Conservation (phyloP, 2,888 invertebrate genomes). For the Lysandra bellargus region DNA sequence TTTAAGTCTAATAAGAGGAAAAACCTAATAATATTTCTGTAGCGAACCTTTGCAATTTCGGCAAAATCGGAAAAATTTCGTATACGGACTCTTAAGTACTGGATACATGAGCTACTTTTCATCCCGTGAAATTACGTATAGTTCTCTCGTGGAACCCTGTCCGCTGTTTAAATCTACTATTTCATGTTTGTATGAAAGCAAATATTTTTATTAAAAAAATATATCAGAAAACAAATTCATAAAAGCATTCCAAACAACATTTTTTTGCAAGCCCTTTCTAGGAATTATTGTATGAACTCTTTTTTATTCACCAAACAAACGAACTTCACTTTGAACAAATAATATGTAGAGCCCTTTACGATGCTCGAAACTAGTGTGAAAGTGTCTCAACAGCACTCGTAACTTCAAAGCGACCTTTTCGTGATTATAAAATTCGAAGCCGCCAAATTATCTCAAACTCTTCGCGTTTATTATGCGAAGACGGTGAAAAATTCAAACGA, state of each 20-base stretch:
- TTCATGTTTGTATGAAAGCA: too few species aligned
- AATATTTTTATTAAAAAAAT: too few species aligned
- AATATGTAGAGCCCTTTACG: constrained; percentile 7
- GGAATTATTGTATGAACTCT: background rate
- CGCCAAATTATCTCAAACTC: constrained; percentile 72
- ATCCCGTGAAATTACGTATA: too few species aligned
- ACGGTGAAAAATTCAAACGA: constrained; percentile 65
- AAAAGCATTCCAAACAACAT: background rate
- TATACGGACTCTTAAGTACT: too few species aligned
- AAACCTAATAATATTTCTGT: too few species aligned
- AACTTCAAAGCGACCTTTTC: constrained; percentile 64
- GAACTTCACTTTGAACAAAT: constrained; percentile 12
- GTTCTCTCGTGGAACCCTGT: too few species aligned
- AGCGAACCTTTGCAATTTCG: too few species aligned
- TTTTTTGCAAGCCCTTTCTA: background rate
- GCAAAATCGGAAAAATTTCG: too few species aligned
- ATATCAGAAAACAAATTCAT: too few species aligned
- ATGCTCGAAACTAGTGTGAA: constrained; percentile 9
- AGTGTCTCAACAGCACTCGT: constrained; percentile 36
- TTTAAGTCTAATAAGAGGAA: too few species aligned
- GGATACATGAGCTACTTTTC: too few species aligned
- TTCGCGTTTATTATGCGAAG: constrained; percentile 73
- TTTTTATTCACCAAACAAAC: background rate
- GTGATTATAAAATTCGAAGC: constrained; percentile 56
- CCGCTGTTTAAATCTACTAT: too few species aligned